Evolutionary conservation across 2,888 invertebrate species (phyloP), one percentile per base, ranked within the genome.

Genomic region (Eupithecia pulchellata): DNA sequence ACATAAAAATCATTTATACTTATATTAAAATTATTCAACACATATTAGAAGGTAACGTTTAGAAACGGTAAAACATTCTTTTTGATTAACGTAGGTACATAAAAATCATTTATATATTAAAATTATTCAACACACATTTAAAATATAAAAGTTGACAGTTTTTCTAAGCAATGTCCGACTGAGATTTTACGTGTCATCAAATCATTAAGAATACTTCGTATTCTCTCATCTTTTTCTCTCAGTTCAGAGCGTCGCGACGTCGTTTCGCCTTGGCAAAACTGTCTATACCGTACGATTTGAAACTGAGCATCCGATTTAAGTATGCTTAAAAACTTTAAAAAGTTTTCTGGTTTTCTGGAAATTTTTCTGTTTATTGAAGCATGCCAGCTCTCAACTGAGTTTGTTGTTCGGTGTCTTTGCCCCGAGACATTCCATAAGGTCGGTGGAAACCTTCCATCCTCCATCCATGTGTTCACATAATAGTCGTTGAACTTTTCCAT

Each of bases 191-290:
- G 55, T 57, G 55, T 57, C 1, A 13, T 27, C 55, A 57, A 57
- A 57, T 27, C 55, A 57, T 57, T 57, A 57, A 57, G 55, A 57
- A 57, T 57, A 57, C 55, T 57, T 57, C 27, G 55, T 57, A 57
- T 57, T 57, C 55, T 57, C 55, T 57, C 55, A 57, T 57, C 55
- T 57, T 57, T 57, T 57, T 57, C 55, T 27, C 9, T 57, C 25
- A 57, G 3, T 1, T 57, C 6, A 57, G 27, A 57, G 55, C 55
- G 55, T 57, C 55, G 25, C 9, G 55, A 57, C 55, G 25, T 57
- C 55, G 27, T 27, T 57, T 20, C 11, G 27, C 55, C 55, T 57
- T 57, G 55, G 27, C 55, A 57, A 57, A 27, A 57, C 55, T 57
- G 55, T 57, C 55, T 57, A 27, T 57, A 57, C 55, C 55, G 25